Conservation (phyloP, 1,140 invertebrate genomes). For the Fopius arisanus region DNA sequence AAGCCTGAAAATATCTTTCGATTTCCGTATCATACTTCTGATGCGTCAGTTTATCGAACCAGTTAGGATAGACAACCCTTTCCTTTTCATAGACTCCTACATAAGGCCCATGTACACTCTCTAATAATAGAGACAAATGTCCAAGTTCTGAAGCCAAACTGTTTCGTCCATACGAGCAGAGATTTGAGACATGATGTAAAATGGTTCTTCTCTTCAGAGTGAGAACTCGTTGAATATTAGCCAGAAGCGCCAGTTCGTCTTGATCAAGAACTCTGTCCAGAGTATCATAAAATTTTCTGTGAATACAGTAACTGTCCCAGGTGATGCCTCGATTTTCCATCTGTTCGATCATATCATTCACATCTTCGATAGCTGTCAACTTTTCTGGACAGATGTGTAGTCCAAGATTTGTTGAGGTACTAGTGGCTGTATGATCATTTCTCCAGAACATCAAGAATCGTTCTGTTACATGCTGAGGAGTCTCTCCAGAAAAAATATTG, state of each 20-base stretch:
- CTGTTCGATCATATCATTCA: slow-evolving; percentile 11
- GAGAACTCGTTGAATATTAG: slow-evolving; percentile 14
- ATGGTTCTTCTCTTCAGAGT: slow-evolving; percentile 17
- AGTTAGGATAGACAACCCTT: slow-evolving; percentile 41
- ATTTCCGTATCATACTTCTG: slow-evolving; percentile 25
- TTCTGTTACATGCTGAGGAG: slow-evolving; percentile 60
- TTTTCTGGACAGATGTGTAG: slow-evolving; percentile 60
- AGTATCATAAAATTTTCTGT: slow-evolving; percentile 25
- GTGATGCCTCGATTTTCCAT: slow-evolving; percentile 23
- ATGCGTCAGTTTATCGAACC: slow-evolving; percentile 28
- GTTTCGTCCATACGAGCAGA: slow-evolving; percentile 29
- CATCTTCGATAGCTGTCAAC: slow-evolving; percentile 11
- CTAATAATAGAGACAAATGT: neutral
- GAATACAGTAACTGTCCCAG: slow-evolving; percentile 43
- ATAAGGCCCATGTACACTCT: slow-evolving; percentile 8
- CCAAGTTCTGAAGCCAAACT: neutral
- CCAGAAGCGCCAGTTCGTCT: slow-evolving; percentile 10
- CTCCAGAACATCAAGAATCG: slow-evolving; percentile 53
- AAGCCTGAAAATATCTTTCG: slow-evolving; percentile 26
- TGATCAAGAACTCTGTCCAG: neutral
- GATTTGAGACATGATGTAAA: slow-evolving; percentile 37
- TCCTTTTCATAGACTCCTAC: slow-evolving; percentile 21
- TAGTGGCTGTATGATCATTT: neutral
- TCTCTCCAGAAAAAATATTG: slow-evolving; percentile 54
- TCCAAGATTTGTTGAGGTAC: slow-evolving; percentile 48